Base-by-base conservation (phyloP, 2,888 invertebrate species). In the Druceiella hillmani region DNA sequence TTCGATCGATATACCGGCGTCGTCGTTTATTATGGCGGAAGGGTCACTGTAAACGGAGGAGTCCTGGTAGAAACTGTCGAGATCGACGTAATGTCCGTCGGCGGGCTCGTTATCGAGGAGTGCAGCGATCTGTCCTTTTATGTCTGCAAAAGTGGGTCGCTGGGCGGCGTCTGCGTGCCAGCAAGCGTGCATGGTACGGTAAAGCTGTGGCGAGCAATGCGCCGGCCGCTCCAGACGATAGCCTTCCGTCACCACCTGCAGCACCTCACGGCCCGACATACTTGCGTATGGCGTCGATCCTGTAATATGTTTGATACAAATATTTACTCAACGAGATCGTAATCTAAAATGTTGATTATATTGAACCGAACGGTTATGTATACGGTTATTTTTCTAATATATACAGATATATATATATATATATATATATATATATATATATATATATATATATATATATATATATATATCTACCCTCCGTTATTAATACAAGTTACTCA, bases 241-340 rank as follows among this genome's bases (percentile, higher is more conserved):
- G 14, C 88, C 89, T 50, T 81, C 82, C 13, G 86, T 79, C 31
- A 89, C 86, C 22, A 81, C 78, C 5, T 85, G 75, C 58, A 88
- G 78, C n/a, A 89, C 88, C 56, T 88, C 87, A 6, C 87, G 78
- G 0, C 87, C 87, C 1, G 85, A 82, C 76, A 89, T 80, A 41
- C 83, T 81, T n/a, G 87, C 84, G 62, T 89, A 89, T 3, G 89
- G 89, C 55, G 87, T 87, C 33, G 86, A 85, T 38, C 89, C 89
- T 88, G 61, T 6, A 58, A 50, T n/a, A n/a, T n/a, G n/a, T n/a
- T n/a, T n/a, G n/a, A n/a, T n/a, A n/a, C n/a, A n/a, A n/a, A n/a
- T n/a, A n/a, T n/a, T n/a, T n/a, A n/a, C n/a, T n/a, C n/a, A n/a
- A n/a, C n/a, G n/a, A n/a, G n/a, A n/a, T n/a, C n/a, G n/a, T n/a